These are phyloP conservation scores for Steinernema feltiae DNA, from an alignment of 1,140 invertebrate species.

Conservation along the genomic window DNA sequence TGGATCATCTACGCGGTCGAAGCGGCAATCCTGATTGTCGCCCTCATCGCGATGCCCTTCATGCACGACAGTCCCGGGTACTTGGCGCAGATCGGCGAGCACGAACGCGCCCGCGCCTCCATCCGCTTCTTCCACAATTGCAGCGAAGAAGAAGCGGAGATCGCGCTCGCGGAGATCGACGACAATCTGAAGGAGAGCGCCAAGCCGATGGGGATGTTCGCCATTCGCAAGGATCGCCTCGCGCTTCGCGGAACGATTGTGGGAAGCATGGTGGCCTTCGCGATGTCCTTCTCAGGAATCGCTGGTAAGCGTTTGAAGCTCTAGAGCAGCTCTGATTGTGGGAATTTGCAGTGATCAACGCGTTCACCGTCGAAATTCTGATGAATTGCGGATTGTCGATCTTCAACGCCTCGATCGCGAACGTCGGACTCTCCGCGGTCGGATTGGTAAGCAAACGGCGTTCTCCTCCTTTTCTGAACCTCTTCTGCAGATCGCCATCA, in stretches of 20 bases:
- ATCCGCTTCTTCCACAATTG: conserved; percentile 40
- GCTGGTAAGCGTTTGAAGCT: conserved; percentile 37
- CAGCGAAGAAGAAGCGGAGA: conserved; percentile 19
- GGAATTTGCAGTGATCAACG: conserved; percentile 49
- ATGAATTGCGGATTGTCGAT: conserved; percentile 38
- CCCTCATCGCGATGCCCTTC: not conserved
- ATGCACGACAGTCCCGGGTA: conserved; percentile 40
- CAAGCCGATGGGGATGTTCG: conserved; percentile 29
- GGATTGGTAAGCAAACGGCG: conserved; percentile 33
- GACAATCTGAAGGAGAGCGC: conserved; percentile 32
- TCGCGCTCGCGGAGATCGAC: conserved; percentile 23
- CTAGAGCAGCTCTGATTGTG: too few relatives aligned
- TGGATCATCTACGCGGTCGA: conserved; percentile 28
- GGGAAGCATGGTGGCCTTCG: conserved; percentile 41
- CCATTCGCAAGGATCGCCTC: conserved; percentile 21
- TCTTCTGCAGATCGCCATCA: conserved; percentile 34
- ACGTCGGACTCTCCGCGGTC: conserved; percentile 43
- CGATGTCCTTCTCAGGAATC: conserved; percentile 50
- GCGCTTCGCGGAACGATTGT: conserved; percentile 34
- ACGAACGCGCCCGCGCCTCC: conserved; percentile 30
- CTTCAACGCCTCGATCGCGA: conserved; percentile 43
- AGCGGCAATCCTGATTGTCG: conserved; percentile 9
- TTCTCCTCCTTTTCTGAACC: not conserved
- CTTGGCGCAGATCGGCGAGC: conserved; percentile 28
- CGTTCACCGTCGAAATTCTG: conserved; percentile 50